phyloP scores from a whole-genome alignment of 2,797 vertebrate species.

The Buphagus erythrorhynchus region DNA sequence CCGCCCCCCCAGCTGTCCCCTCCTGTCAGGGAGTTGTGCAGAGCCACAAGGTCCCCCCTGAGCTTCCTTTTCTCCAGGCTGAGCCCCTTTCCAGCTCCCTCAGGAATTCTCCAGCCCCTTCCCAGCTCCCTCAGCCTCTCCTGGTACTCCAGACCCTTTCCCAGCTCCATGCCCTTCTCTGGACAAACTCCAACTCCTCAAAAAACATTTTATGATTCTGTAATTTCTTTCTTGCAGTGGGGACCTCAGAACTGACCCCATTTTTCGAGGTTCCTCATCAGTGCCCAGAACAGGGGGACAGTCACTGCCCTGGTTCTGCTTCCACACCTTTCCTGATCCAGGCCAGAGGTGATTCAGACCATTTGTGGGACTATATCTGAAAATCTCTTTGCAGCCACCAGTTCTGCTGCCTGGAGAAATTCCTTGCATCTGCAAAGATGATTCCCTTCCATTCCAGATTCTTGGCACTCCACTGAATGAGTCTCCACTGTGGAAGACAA shows the following conservation, averaged over 20 bases:
- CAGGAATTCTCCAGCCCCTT: not conserved
- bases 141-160: not conserved
- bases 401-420: not conserved
- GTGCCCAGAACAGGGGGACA: not conserved
- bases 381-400: not conserved
- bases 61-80: not conserved
- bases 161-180: accelerated
- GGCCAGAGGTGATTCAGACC: not conserved
- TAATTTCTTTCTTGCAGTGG: not conserved
- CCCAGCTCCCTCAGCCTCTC: not conserved
- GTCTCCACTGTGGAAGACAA: not conserved
- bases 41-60: not conserved
- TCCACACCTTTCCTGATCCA: not conserved
- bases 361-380: not conserved
- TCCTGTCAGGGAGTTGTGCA: not conserved
- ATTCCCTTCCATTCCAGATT: not conserved
- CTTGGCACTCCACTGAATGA: not conserved
- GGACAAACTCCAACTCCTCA: accelerated
- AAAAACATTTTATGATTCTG: not conserved
- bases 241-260: not conserved
- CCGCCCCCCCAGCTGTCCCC: accelerated
- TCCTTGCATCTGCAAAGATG: not conserved
- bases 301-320: not conserved
- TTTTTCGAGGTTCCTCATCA: not conserved
- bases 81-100: not conserved